Evolutionary conservation across 2,888 invertebrate species (phyloP).

Genomic region (Chrysopilus asiliformis): DNA sequence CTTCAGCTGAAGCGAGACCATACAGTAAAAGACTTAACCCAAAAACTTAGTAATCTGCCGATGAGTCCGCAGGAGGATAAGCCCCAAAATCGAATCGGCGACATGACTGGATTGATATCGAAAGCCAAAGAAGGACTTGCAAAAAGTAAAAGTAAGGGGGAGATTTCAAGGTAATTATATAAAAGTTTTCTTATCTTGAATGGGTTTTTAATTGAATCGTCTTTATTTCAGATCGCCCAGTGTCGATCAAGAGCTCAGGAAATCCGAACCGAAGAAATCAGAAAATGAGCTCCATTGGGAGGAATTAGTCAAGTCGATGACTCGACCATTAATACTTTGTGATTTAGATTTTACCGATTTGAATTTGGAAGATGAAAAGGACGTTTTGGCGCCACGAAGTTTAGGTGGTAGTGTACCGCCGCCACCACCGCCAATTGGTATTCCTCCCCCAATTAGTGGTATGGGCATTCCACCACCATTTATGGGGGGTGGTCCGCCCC

Average conservation of each 20-base stretch:
- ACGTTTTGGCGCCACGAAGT: constrained; percentile 53
- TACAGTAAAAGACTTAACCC: constrained; percentile 78
- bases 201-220: no score
- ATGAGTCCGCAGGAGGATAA: constrained; percentile 44
- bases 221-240: constrained; percentile 46
- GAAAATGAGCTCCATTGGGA: constrained; percentile 96
- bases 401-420: constrained; percentile 57
- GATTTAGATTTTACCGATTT: constrained; percentile 96
- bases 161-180: constrained; percentile 37
- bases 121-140: constrained; percentile 88
- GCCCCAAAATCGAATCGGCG: constrained; percentile 51
- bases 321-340: constrained; percentile 68
- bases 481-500: constrained; percentile 26
- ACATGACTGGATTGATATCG: constrained; percentile 80
- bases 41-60: constrained; percentile 61
- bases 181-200: no score
- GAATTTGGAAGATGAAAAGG: constrained; percentile 74
- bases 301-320: constrained; percentile 63
- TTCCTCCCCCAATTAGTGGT: constrained; percentile 40
- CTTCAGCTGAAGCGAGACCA: constrained; percentile 65
- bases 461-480: constrained; percentile 39
- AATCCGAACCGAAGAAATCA: constrained; percentile 67
- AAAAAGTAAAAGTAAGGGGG: constrained; percentile 70
- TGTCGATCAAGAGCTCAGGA: constrained; percentile 56
- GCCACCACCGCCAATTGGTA: constrained; percentile 63